Base-by-base conservation (phyloP, 2,797 vertebrate species). In the Lepilemur septentrionalis region DNA sequence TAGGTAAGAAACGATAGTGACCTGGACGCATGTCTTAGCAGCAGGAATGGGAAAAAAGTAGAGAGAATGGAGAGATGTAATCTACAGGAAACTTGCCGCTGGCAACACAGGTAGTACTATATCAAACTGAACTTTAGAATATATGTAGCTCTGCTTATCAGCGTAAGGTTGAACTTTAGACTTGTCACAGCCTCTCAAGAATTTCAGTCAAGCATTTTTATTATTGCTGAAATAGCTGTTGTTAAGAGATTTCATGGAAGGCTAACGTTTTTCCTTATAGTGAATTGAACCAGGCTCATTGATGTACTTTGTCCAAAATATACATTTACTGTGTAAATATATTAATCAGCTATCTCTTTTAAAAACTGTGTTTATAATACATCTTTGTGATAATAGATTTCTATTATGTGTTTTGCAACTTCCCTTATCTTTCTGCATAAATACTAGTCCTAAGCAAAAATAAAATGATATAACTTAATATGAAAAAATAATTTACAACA, bases 351-450 rank as follows among this genome's bases (percentile, higher is more conserved):
- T 67, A 3, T 41, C 43, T 57, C 67, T 23, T 87, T 97, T 91
- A 6, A 93, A 97, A 96, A 94, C 35, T 95, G 73, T 89, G 22
- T 91, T 97, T 96, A 96, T 93, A 73, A 87, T 96, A 90, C 87
- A 90, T 14, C 88, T 94, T 75, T 89, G 43, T 82, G 79, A 61
- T 84, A 84, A 91, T 87, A 91, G 70, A 96, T 80, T 97, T 82
- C 41, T 96, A 65, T 96, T 96, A 95, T 78, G 23, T 90, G 80
- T 8, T 91, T 96, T 89, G 38, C n/a, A 75, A 83, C n/a, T 94
- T 86, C 22, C 50, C 38, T 97, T 97, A 65, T 95, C 30, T 91
- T 96, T 88, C 91, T 72, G 59, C 93, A 57, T 55, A 97, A 94
- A 57, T 92, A 69, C 81, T 43, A 81, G 25, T 67, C 81, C 93